These are phyloP conservation scores for Nothocercus julius DNA, from an alignment of 2,113 vertebrate species.

Conservation along the genomic window DNA sequence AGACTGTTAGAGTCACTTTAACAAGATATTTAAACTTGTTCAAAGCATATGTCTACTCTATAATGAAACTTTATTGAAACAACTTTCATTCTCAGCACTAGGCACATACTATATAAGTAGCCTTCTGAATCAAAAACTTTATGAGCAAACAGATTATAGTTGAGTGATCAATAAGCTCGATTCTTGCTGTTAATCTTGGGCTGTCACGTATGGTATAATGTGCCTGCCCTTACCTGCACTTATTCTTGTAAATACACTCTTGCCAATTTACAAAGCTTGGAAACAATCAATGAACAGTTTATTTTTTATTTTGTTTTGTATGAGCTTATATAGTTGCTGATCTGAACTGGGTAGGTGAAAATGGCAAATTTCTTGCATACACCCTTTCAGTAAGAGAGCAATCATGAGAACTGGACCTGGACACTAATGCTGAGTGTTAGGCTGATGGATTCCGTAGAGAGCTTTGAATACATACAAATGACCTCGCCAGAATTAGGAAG, in stretches of 20 bases:
- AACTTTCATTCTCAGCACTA: not conserved
- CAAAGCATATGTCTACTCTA: not conserved
- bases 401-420: not conserved
- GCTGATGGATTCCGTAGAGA: not conserved
- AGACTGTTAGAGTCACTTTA: not conserved
- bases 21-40: not conserved
- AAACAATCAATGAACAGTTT: not conserved
- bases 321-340: not conserved
- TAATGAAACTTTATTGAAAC: not conserved
- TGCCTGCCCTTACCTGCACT: not conserved
- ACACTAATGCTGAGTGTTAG: not conserved
- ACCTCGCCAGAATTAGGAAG: not conserved
- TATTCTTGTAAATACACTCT: not conserved
- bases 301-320: not conserved
- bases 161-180: not conserved
- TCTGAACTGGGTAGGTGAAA: not conserved
- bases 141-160: not conserved
- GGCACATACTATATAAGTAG: not conserved
- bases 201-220: not conserved
- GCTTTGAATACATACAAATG: not conserved
- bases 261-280: not conserved
- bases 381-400: not conserved
- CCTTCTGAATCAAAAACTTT: not conserved
- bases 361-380: not conserved
- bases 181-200: not conserved